Evolutionary conservation across 1,140 invertebrate genomes (phyloP), one percentile per base, ranked within the genome.

Genomic region (Lycorma delicatula): DNA sequence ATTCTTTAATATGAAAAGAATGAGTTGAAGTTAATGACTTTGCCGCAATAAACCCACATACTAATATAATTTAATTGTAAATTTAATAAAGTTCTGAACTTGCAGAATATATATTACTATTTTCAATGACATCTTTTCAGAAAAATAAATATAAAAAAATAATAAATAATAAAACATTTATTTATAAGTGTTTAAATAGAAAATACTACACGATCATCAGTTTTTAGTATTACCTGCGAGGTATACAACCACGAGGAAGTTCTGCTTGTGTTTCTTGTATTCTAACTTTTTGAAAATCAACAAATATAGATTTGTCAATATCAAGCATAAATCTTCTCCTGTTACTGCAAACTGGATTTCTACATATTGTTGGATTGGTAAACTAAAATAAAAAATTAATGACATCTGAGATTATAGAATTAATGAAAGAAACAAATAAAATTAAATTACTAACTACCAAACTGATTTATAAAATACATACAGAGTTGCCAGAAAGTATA

Each of bases 191-290:
- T n/a, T n/a, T 36, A 54, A 36, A 9, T 23, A 36, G 22, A 46
- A 27, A 47, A 23, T 20, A 53, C 13, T 27, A 55, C 22, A 41
- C 20, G 23, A 46, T 18, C 5, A 28, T 46, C n/a, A 60, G 26
- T 18, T 56, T 47, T 53, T 6, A 50, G 1, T 41, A 23, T 61
- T 66, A 83, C 81, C 81, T 86, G 41, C 97, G 79, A 0, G 97
- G 97, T 66, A 99, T 98, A 67, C 91, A 92, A 23, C 97, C 97
- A 61, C 95, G 74, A 1, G 97, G 97, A 22, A 99, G 74, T 74
- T 99, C 97, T 12, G 92, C 85, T 74, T 99, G 97, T 1, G 93
- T 95, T 77, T 99, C 97, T 74, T 99, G 97, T 63, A 99, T 93
- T 61, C 95, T 80, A 5, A 98, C 85, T 79, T 98, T 99, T 79